Conservation (phyloP, 2,888 invertebrate species). For the Schizaphis graminum region DNA sequence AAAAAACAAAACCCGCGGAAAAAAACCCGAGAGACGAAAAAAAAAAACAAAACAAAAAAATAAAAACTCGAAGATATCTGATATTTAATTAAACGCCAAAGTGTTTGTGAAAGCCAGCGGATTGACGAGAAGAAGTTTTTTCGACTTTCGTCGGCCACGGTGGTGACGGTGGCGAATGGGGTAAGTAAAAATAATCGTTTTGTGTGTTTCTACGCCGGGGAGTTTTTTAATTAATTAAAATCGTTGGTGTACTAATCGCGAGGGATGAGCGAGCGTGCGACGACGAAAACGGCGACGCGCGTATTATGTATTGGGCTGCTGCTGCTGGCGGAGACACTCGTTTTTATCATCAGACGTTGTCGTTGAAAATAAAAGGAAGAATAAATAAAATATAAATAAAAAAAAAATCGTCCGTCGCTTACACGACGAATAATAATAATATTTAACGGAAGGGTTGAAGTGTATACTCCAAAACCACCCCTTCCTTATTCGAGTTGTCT, state of each 20-base stretch:
- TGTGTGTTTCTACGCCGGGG: conserved; percentile 47
- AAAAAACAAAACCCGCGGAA: not conserved
- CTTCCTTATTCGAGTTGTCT: not conserved
- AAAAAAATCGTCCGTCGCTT: conserved; percentile 48
- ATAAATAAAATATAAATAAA: not conserved
- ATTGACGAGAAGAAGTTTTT: conserved; percentile 46
- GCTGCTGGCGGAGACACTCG: conserved; percentile 58
- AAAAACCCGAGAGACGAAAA: not conserved
- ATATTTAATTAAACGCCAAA: conserved; percentile 64
- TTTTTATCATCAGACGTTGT: conserved; percentile 49
- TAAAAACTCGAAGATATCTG: conserved; percentile 45
- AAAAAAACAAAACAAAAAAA: not conserved
- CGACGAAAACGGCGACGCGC: not conserved
- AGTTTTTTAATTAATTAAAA: conserved; percentile 66
- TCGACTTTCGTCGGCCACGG: not conserved
- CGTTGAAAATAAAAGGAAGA: not conserved
- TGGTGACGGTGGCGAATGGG: not conserved
- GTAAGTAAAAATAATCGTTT: conserved; percentile 60
- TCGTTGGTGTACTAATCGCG: conserved; percentile 59
- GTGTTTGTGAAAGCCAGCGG: conserved; percentile 58
- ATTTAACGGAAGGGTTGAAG: conserved; percentile 63
- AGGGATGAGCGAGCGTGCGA: conserved; percentile 22
- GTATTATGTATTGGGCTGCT: conserved; percentile 27
- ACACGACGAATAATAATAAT: conserved; percentile 52
- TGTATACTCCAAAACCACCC: not conserved